Evolutionary conservation across 2,888 invertebrate species (phyloP), one percentile per base, ranked within the genome.

Genomic region (Calephelis perditalis): DNA sequence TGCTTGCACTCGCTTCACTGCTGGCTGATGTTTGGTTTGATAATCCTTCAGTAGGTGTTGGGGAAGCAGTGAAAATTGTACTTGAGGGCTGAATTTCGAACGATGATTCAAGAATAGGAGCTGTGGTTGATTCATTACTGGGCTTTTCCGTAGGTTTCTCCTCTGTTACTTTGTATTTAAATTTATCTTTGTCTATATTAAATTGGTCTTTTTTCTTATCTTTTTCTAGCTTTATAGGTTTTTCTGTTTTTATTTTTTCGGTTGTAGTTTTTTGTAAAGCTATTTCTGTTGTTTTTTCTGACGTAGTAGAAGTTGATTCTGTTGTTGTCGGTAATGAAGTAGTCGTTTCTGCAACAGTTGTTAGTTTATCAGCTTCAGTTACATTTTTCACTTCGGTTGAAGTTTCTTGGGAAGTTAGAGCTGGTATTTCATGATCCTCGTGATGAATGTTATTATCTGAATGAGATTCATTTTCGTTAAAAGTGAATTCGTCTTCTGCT

Each of bases 31-130:
- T 73, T 46, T 79, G 74, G 44, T 71, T 71, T 3, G 78, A 67
- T 5, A 88, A 62, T 0, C 84, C 86, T 12, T 83, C 82, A 2
- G 85, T 86, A 0, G 89, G 86, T n/a, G 87, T 86, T 0, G 88
- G 77, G 15, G 65, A 47, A 71, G 73, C 81, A 62, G 76, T 72
- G 3, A 66, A 58, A 5, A 58, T 58, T 54, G 58, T 62, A 36
- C 57, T 58, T 0, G 67, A 64, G 0, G 54, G 54, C 35, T 54
- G 54, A 11, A 54, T 36, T 11, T 54, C 54, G 11, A 54, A n/a
- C 6, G 89, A 87, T 0, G 87, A 72, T 69, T 86, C 77, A 47
- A 87, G 75, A 0, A 77, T 71, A 40, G 84, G 76, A 61, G 85
- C 82, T 36, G 71, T 62, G 62, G 70, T 69, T 62, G 77, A 80